A percentile compares a stretch with the other conserved stretches of the same genome.
These are phyloP conservation scores for Enteromius argenteus DNA, from an alignment of 2,797 vertebrate species.

Conservation along the genomic window DNA sequence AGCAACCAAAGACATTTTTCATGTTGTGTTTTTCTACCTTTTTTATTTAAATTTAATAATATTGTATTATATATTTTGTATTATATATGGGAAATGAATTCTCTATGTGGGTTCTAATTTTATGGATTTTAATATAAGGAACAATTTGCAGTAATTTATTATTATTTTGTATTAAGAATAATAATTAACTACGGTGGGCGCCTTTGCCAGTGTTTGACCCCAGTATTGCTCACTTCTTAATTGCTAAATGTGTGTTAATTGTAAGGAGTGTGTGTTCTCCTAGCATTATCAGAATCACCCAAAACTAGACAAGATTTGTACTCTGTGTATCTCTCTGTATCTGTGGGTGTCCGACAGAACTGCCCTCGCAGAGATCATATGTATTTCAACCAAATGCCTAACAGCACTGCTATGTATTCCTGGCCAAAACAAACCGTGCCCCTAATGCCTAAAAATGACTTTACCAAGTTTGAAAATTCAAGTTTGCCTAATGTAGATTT, in stretches of 20 bases:
- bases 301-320: constrained; percentile 65
- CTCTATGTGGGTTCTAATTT: constrained; percentile 81
- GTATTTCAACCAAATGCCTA: constrained; percentile 62
- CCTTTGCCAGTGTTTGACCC: constrained; percentile 86
- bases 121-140: constrained; percentile 89
- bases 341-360: constrained; percentile 41
- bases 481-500: constrained; percentile 25
- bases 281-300: constrained; percentile 90
- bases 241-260: constrained; percentile 62
- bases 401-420: constrained; percentile 29
- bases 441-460: constrained; percentile 30
- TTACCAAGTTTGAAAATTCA: constrained; percentile 48
- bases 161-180: constrained; percentile 75
- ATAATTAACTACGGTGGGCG: constrained; percentile 74
- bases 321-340: constrained; percentile 51
- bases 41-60: constrained; percentile 74
- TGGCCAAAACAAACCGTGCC: constrained; percentile 14
- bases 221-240: constrained; percentile 85
- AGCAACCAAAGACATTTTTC: constrained; percentile 86
- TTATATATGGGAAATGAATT: constrained; percentile 77
- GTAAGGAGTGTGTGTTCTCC: constrained; percentile 72
- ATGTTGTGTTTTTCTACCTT: constrained; percentile 79
- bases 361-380: constrained; percentile 63
- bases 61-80: constrained; percentile 76
- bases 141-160: constrained; percentile 87